These are phyloP conservation scores for Tenthredo notha DNA, from an alignment of 2,888 invertebrate genomes.

Conservation along the genomic window DNA sequence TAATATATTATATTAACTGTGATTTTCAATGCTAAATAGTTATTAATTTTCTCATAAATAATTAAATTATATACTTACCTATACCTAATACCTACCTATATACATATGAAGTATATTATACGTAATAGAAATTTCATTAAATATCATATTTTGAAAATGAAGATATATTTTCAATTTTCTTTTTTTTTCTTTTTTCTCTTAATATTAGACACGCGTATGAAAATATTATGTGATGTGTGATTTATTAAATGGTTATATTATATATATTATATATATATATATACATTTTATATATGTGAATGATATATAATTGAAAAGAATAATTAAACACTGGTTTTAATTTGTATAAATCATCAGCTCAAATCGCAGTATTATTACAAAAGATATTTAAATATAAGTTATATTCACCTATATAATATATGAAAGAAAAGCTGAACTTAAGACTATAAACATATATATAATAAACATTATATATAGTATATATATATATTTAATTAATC, in stretches of 20 bases:
- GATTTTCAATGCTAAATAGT: background rate
- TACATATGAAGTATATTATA: too few relatives aligned
- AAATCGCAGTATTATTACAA: conserved; percentile 43
- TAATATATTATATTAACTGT: background rate
- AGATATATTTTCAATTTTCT: background rate
- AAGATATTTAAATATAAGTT: conserved; percentile 49
- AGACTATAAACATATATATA: background rate
- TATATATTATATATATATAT: background rate
- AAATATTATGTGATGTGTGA: too few relatives aligned
- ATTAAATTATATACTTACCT: background rate
- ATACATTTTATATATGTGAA: background rate
- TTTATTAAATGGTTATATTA: too few relatives aligned
- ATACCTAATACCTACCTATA: background rate
- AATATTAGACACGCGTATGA: too few relatives aligned
- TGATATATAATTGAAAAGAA: background rate
- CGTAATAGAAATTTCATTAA: background rate
- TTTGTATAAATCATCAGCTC: conserved; percentile 5
- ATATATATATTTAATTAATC: background rate
- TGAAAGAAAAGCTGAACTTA: background rate
- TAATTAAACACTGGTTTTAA: background rate
- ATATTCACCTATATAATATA: background rate
- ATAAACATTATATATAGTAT: background rate
- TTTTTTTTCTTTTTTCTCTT: background rate
- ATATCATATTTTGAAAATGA: background rate
- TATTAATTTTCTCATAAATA: background rate